Evolutionary conservation across 2,113 vertebrate genomes (phyloP), one percentile per base, ranked within the genome.

Genomic region (Actenoides lindsayi): DNA sequence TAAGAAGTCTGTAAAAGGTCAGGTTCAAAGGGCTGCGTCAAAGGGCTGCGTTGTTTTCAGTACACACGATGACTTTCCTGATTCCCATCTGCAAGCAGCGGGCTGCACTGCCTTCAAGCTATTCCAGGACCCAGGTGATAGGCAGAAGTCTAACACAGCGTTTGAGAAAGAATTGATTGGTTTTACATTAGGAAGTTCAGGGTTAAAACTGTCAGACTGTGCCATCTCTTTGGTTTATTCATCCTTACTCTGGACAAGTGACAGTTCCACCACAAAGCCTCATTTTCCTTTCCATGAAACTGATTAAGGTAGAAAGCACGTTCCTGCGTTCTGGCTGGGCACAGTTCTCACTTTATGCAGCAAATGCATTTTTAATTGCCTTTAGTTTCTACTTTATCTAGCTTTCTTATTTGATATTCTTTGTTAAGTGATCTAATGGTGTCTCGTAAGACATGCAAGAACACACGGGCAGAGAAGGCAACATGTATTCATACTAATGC

Each of bases 1-100:
- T 93, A 95, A 91, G 48, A 93, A 95, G 81, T 91, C 79, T 94
- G 83, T 46, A 89, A 96, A 97, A 97, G 94, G 95, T 97, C 88
- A 83, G 74, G 85, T 83, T 87, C 73, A n/a, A 37, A 83, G 20
- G 54, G 28, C 30, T 44, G 56, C 16, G 4, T 5, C 73, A n/a
- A 37, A 83, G 20, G 54, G 28, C 30, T 44, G 56, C 16, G 4
- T 5, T 67, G 37, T 73, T 95, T 54, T 60, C 76, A 37, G 35
- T 19, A 23, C 0, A 25, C 13, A 44, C 0, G 1, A 51, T 71
- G 42, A 53, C 50, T 69, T 79, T 74, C 86, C 63, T 19, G 6
- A 76, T 91, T 62, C 53, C 59, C 21, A 18, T 60, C 89, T 85
- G 56, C 67, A 74, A 84, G 90, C 67, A 54, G 27, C 5, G 9